Base-by-base conservation (phyloP, 2,113 vertebrate genomes). In the Oncorhynchus keta region DNA sequence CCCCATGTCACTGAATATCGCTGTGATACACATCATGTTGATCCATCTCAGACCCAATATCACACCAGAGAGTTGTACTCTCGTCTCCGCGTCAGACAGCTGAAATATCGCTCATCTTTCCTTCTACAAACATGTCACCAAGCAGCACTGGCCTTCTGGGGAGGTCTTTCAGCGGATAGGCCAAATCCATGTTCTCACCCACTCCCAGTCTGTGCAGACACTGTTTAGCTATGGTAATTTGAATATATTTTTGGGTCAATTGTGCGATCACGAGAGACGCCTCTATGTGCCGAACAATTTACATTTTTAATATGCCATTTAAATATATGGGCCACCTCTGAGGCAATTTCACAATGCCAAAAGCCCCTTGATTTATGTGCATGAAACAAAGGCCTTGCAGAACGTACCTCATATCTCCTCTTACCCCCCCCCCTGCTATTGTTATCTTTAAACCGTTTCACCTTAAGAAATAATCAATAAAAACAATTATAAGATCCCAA, bases 401-500 rank as follows among this genome's bases (percentile, higher is more conserved):
- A 84, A 81, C 77, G 55, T 72, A 48, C 72, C 73, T 87, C 83
- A 82, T 85, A 85, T 85, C 86, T 93, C 81, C 69, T 76, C 86
- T 92, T 85, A 88, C 85, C 89, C n/a, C 84, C 26, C 28, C 28
- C 86, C 76, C 83, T 84, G 84, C 74, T 90, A 86, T 89, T 92
- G 89, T 91, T 90, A 87, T 88, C 87, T 90, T 91, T 88, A 91
- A 91, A 92, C 87, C 85, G 91, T 93, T 91, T 89, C 92, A 93
- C 90, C 91, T 90, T 87, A 91, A 92, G 89, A 90, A 92, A 88
- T 85, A 94, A 94, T 93, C 92, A 93, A 93, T 94, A 93, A 92
- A 93, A 93, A 93, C 92, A 93, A 91, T 94, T 92, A 91, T 85
- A 82, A 88, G 90, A 91, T 86, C 81, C 88, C 76, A 80, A 78